Evolutionary conservation across 1,140 invertebrate genomes (phyloP), one percentile per base, ranked within the genome.

Genomic region (Prorops nasuta): DNA sequence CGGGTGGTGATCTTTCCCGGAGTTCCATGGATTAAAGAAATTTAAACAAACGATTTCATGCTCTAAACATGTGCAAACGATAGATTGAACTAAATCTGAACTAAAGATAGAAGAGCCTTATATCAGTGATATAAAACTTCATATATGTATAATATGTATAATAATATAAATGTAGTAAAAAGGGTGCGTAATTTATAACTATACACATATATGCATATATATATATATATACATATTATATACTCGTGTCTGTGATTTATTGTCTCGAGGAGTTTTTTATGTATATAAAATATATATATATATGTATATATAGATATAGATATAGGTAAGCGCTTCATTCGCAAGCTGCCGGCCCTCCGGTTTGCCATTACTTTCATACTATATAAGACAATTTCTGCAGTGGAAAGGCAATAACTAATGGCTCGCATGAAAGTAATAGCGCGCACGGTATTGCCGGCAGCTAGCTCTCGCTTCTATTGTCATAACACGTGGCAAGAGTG

Each of bases 61-160:
- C 76, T 77, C 74, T 78, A 78, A 73, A 77, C 73, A 77, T 78
- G 69, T 77, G 73, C 76, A 78, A 77, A 78, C 73, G 65, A 69
- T 75, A 75, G 69, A 58, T 61, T 60, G 54, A 76, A 76, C 74
- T 78, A 78, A 76, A 77, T 69, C 58, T 76, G 54, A 76, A 76
- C 75, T 77, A 77, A 76, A 76, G 73, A 76, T 67, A 77, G 66
- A 74, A 74, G 71, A 77, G 72, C 71, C 70, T 76, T 74, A 74
- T 73, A 69, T 75, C 67, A 74, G 74, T 75, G 68, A 76, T 66
- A 67, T 73, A 69, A 51, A 71, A 67, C 72, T 65, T 67, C 71
- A 69, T 67, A 67, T 69, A 60, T 60, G 55, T 66, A 56, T 69
- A 60, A 59, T 59, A 58, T 41, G 38, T 21, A 24, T 56, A 60